Evolutionary conservation across 2,113 vertebrate genomes (phyloP), one percentile per base, ranked within the genome.

Genomic region (Salminus brasiliensis): DNA sequence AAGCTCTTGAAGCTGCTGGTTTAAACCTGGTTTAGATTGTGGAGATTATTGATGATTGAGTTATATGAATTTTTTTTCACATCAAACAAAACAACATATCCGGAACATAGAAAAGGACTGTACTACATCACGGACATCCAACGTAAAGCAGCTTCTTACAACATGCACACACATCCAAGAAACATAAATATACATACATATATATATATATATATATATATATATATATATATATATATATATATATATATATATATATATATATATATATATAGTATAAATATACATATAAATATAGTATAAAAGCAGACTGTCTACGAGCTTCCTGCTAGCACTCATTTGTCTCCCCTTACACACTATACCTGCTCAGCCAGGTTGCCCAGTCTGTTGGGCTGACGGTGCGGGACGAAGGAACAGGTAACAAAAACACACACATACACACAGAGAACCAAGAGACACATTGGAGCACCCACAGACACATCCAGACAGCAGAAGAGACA

Each of bases 311-410:
- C 29, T 60, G 49, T 41, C 16, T 47, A 74, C 74, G 85, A 74
- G 82, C 63, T 13, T 74, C 34, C 66, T 39, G 57, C 66, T 60
- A 71, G 77, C 82, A 78, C 79, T 79, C 79, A 79, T 82, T 21
- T 74, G 84, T 75, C 73, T 74, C 66, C 36, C n/a, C 68, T 60
- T 53, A 76, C 86, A 92, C 93, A 95, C 94, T 92, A 76, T 97
- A 98, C 97, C 97, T 98, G 96, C 89, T 98, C 96, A 93, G 95
- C 95, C 95, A 97, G 95, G 91, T 96, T 97, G 93, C 97, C 95
- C 95, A 98, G 95, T 95, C 95, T 96, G 96, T 96, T 97, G 94
- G 97, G 96, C 97, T 97, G 96, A 95, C 92, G 91, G 93, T 87
- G 94, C 93, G 89, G 92, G 88, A 93, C 87, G 89, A 88, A 91